Percentiles rank a stretch among this genome's conserved stretches.
phyloP scores from a whole-genome alignment of 2,888 invertebrate species.

The Leptopterna dolabrata region DNA sequence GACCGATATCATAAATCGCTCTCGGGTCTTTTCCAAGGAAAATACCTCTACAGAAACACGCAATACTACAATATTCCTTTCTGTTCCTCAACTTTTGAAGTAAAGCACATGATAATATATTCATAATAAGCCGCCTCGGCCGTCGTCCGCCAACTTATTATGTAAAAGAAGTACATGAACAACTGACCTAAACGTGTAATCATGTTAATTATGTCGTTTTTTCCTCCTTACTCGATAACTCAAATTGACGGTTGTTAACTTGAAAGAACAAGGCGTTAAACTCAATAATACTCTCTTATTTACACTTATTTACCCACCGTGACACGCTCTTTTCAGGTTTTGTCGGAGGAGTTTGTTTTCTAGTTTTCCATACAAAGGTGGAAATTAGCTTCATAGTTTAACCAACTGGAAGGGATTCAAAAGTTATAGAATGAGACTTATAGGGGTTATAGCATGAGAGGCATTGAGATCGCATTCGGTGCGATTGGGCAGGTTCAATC shows the following conservation, averaged over 20 bases:
- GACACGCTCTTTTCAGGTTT: not conserved
- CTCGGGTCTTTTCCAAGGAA: no score
- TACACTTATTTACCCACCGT: not conserved
- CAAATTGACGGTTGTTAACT: constrained; percentile 1
- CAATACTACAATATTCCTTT: not conserved
- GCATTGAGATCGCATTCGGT: no score
- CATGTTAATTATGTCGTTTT: constrained; percentile 11
- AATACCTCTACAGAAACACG: not conserved
- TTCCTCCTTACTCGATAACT: not conserved
- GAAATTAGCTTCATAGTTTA: not conserved
- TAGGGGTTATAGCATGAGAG: no score
- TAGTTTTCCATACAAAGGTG: not conserved
- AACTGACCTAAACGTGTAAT: not conserved
- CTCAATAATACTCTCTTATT: constrained; percentile 1
- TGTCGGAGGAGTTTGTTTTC: not conserved
- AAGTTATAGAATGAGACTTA: no score
- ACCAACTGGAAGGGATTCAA: not conserved
- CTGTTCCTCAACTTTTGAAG: not conserved
- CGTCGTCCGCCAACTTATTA: not conserved
- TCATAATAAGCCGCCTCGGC: not conserved
- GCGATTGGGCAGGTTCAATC: no score
- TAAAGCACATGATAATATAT: constrained; percentile 8
- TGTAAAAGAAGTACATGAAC: constrained; percentile 2
- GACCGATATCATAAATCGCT: no score
- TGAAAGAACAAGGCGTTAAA: not conserved